Percentiles rank a stretch among this genome's conserved stretches.
phyloP scores from a whole-genome alignment of 2,797 vertebrate species.

The Cottoperca gobio region DNA sequence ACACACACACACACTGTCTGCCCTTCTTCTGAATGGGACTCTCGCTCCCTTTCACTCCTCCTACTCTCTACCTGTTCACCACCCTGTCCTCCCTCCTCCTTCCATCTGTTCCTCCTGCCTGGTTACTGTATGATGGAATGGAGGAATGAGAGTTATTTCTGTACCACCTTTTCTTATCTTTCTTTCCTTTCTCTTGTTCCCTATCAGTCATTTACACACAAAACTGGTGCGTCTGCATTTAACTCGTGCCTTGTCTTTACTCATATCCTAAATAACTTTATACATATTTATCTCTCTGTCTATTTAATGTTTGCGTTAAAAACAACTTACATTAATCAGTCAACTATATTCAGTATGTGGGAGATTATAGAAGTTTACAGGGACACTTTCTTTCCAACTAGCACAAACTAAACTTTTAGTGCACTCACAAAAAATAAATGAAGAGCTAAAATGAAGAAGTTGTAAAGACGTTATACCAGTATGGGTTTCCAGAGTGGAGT shows the following conservation, averaged over 20 bases:
- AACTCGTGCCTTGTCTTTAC: not conserved
- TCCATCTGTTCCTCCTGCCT: conserved; percentile 41
- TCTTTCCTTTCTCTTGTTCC: conserved; percentile 7
- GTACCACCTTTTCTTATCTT: conserved; percentile 31
- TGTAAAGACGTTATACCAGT: not conserved
- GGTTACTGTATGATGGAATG: conserved; percentile 24
- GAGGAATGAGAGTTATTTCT: conserved; percentile 65
- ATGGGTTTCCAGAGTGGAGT: not conserved
- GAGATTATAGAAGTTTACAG: not conserved
- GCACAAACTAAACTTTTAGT: not conserved
- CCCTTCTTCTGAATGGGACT: conserved; percentile 4
- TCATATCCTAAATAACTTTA: not conserved
- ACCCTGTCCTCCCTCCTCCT: conserved; percentile 25
- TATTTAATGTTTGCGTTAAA: not conserved
- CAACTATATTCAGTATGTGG: not conserved
- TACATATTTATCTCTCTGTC: not conserved
- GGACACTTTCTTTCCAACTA: not conserved
- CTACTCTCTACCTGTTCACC: conserved; percentile 58
- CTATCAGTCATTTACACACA: not conserved
- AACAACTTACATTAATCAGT: not conserved
- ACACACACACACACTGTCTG: not conserved
- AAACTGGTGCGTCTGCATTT: conserved; percentile 16
- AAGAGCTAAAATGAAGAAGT: no score
- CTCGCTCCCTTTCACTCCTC: conserved; percentile 48
- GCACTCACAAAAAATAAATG: no score